A percentile compares a stretch with the other conserved stretches of the same genome.
phyloP scores from a whole-genome alignment of 2,888 invertebrate genomes.

The Entomobrya multifasciata region DNA sequence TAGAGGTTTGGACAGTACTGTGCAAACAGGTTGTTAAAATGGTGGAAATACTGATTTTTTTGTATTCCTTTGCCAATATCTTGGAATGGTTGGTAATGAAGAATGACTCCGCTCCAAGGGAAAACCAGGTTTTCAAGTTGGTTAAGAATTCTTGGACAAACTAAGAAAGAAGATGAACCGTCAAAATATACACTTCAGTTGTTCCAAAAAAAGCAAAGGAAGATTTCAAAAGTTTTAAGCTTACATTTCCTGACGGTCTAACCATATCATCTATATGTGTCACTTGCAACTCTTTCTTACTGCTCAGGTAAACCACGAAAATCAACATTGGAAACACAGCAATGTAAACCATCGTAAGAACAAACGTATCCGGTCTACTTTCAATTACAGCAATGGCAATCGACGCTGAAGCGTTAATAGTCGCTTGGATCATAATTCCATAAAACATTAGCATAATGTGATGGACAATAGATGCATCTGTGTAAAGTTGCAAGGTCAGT shows the following conservation, averaged over 20 bases:
- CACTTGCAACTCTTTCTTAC: constrained; percentile 26
- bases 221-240: too few species aligned
- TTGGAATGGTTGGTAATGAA: constrained; percentile 49
- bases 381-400: background rate
- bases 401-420: background rate
- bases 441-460: constrained; percentile 39
- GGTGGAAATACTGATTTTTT: background rate
- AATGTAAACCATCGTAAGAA: background rate
- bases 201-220: too few species aligned
- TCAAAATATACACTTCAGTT: background rate
- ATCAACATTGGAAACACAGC: background rate
- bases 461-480: constrained; percentile 55
- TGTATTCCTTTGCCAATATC: constrained; percentile 18
- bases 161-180: background rate
- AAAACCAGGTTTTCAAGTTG: constrained; percentile 32
- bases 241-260: constrained; percentile 19
- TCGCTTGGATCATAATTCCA: constrained; percentile 37
- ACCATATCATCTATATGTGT: constrained; percentile 29
- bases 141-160: constrained; percentile 43
- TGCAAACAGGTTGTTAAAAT: background rate
- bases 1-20: constrained; percentile 14
- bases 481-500: constrained; percentile 54
- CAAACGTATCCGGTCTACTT: background rate
- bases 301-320: constrained; percentile 9
- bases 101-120: constrained; percentile 50